Conservation (phyloP, 1,140 invertebrate genomes). For the Nymphalis io region DNA sequence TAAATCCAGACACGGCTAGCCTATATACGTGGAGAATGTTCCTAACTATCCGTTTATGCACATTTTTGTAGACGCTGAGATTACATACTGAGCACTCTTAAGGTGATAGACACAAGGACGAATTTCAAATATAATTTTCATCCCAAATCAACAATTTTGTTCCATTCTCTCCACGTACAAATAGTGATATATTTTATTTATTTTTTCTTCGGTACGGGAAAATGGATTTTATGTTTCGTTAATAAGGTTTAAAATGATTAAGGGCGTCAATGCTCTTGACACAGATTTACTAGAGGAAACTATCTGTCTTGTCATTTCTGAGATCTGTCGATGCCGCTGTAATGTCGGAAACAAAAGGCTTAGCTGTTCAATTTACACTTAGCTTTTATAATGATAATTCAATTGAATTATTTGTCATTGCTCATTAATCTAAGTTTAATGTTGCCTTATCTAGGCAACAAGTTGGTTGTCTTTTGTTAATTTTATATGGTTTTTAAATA, state of each 20-base stretch:
- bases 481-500: no score
- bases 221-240: constrained; percentile 13
- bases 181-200: constrained; percentile 37
- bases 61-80: background rate
- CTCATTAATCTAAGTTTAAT: no score
- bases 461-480: no score
- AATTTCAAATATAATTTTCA: constrained; percentile 9
- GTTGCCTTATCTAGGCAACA: no score
- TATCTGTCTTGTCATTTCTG: constrained; percentile 46
- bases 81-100: constrained; percentile 1
- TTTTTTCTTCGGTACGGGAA: constrained; percentile 12
- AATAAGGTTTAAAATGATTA: constrained; percentile 26
- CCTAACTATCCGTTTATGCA: constrained; percentile 45
- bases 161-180: constrained; percentile 38
- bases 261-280: constrained; percentile 49
- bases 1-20: constrained; percentile 51
- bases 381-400: background rate
- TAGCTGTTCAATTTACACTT: background rate
- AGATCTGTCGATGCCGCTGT: constrained; percentile 45
- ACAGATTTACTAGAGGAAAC: constrained; percentile 54
- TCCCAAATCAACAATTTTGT: constrained; percentile 10
- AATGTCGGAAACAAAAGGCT: constrained; percentile 21
- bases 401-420: no score
- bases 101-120: background rate
- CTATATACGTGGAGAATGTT: constrained; percentile 53